Base-by-base conservation (phyloP, 2,888 invertebrate genomes). In the Synergus itoensis region DNA sequence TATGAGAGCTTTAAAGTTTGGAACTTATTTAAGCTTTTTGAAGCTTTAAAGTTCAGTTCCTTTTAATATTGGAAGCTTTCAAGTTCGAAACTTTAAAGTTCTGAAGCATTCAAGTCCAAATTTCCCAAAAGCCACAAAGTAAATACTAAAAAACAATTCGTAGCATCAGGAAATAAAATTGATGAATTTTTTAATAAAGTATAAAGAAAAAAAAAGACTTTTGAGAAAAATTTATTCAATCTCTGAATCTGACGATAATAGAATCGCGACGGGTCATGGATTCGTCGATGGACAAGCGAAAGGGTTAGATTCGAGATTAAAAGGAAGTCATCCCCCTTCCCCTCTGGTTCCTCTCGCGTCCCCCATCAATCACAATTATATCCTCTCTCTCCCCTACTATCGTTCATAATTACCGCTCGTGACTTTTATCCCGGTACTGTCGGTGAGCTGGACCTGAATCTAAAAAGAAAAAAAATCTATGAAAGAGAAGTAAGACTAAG, bases 301-400 rank as follows among this genome's bases (percentile, higher is more conserved):
- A 90, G 91, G 90, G 91, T 91, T 91, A 90, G 89, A 86, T 86
- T 89, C 88, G 89, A 92, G 91, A 92, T 92, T 92, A 91, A 92
- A 91, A 92, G 92, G 92, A 92, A 92, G 91, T 91, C 89, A 90
- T 86, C 90, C 89, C 89, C 88, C 87, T 84, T 79, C 83, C 43
- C 79, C 85, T 85, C 82, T 85, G 83, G 79, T 86, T 82, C 85
- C 88, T 89, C 85, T 85, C 86, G 81, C 86, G 88, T 86, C 87
- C 89, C 88, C 91, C 91, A 91, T 91, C 92, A 92, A 92, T 92
- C 91, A 92, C 92, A 91, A 92, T 92, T 92, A 92, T 90, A 90
- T 90, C 86, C 87, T 85, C 88, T 86, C 86, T 86, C 81, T 86
- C 86, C 86, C 87, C 87, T 89, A 86, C 89, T 88, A 90, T 90